Base-by-base conservation (phyloP, 2,797 vertebrate genomes). In the Parauchenoglanis punctatus region DNA sequence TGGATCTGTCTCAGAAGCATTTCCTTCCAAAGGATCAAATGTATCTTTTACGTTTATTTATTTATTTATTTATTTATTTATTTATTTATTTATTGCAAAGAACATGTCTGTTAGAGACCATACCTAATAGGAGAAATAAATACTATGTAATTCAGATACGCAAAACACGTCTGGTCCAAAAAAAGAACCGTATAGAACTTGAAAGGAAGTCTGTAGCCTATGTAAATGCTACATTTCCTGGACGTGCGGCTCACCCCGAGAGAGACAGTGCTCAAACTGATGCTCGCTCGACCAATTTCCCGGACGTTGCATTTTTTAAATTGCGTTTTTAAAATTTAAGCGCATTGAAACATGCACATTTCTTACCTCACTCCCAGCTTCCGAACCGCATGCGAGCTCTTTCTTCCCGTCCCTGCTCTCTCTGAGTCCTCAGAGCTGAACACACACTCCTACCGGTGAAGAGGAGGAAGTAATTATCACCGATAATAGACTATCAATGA, bases 401-500 rank as follows among this genome's bases (percentile, higher is more conserved):
- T 91, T 92, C 90, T 88, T 91, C 91, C 88, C 91, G 85, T 92
- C 89, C 93, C 93, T 92, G 92, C 91, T 92, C 87, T 92, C 91
- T 92, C 90, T 93, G 93, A 93, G 93, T 93, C 92, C 93, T 92
- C 91, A 61, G 44, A 91, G 88, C 92, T 91, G 88, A 91, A 91
- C 91, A 91, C 84, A 86, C 88, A 91, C 89, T 91, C 92, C 89
- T 76, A 90, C 84, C 86, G 90, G 89, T 73, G 86, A 88, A 80
- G 89, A 91, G 89, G 90, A 91, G 89, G 89, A 91, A 92, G 91
- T 94, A 93, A 91, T 91, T 92, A 90, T 89, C 89, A 87, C 88
- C 89, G 91, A 94, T 91, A 94, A 93, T 92, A 91, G 93, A 92
- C 88, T 91, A 92, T 93, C 92, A 93, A 92, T 93, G 91, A 91